Conservation (phyloP, 2,888 invertebrate genomes). For the Laothoe populi region DNA sequence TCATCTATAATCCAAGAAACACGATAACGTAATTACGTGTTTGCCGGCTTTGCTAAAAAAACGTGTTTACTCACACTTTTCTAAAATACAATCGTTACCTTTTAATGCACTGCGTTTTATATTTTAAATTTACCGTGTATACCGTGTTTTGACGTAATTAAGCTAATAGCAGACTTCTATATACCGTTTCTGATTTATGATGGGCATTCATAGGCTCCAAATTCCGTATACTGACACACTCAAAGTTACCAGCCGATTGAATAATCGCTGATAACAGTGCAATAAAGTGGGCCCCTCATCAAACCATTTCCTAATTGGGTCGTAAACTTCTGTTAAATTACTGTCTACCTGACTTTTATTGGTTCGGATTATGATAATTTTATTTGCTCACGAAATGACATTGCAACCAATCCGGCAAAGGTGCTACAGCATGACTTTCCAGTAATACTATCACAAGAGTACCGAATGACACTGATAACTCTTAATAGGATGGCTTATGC, state of each 20-base stretch:
- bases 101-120: background rate
- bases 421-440: background rate
- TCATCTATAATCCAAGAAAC: too few relatives aligned
- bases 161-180: constrained; percentile 16
- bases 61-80: too few relatives aligned
- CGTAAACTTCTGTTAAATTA: constrained; percentile 56
- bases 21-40: too few relatives aligned
- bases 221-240: constrained; percentile 29
- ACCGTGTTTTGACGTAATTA: constrained; percentile 19
- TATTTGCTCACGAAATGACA: constrained; percentile 44
- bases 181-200: constrained; percentile 22
- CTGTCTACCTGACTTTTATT: constrained; percentile 51
- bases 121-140: background rate
- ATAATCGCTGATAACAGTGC: constrained; percentile 50
- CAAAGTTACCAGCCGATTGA: constrained; percentile 44
- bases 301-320: constrained; percentile 66
- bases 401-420: constrained; percentile 20
- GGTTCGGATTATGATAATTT: constrained; percentile 52
- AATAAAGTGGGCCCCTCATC: constrained; percentile 58
- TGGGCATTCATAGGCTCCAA: constrained; percentile 7
- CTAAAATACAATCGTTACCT: background rate
- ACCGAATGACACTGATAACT: background rate
- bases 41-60: too few relatives aligned
- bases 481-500: background rate
- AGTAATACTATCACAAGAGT: constrained; percentile 1